Conservation (phyloP, 2,113 vertebrate genomes). For the Cardinalis cardinalis region DNA sequence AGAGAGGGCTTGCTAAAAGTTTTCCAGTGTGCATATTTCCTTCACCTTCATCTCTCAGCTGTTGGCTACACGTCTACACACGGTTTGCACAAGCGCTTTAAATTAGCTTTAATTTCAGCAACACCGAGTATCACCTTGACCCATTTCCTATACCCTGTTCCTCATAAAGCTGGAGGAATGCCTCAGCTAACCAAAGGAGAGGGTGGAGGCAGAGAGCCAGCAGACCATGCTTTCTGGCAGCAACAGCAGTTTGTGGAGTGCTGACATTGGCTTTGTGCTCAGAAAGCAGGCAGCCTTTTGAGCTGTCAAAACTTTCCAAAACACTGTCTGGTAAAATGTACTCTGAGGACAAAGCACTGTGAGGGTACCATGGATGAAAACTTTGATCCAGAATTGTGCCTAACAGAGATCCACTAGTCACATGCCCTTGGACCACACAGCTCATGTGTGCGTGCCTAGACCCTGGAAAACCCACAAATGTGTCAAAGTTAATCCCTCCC, state of each 20-base stretch:
- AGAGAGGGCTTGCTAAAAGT: neutral
- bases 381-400: neutral
- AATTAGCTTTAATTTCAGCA: neutral
- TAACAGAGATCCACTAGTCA: accelerated
- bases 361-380: neutral
- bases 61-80: neutral
- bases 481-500: neutral
- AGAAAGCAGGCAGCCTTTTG: neutral
- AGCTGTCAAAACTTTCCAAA: neutral
- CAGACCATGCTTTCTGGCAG: neutral
- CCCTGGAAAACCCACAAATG: neutral
- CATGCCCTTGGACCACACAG: neutral
- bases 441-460: neutral
- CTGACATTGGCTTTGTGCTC: neutral
- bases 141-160: neutral
- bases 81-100: neutral
- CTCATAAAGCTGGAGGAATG: neutral
- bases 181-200: neutral
- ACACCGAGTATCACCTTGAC: neutral
- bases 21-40: neutral
- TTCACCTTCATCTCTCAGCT: neutral
- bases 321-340: neutral
- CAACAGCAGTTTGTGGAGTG: neutral
- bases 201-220: neutral
- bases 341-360: neutral